Evolutionary conservation across 1,140 invertebrate genomes (phyloP).

Genomic region (Sipha flava): DNA sequence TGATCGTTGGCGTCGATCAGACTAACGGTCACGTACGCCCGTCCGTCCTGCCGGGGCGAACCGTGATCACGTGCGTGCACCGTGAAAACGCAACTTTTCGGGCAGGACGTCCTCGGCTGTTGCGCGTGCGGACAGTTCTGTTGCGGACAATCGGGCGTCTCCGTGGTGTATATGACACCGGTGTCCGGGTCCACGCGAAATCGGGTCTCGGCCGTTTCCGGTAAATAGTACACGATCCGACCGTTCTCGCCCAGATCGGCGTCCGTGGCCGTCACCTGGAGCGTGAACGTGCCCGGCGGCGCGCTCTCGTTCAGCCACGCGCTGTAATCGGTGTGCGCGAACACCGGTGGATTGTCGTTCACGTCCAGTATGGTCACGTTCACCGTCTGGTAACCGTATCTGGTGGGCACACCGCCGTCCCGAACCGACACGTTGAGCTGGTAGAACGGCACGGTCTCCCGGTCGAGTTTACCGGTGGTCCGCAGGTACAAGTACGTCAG

Average conservation of each 20-base stretch:
- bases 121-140: conserved; percentile 47
- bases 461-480: conserved; percentile 78
- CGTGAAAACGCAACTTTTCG: conserved; percentile 87
- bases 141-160: conserved; percentile 67
- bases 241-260: conserved; percentile 85
- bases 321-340: conserved; percentile 85
- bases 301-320: conserved; percentile 87
- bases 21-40: conserved; percentile 91
- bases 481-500: conserved; percentile 82
- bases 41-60: conserved; percentile 75
- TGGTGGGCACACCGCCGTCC: conserved; percentile 72
- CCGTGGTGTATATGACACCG: conserved; percentile 72
- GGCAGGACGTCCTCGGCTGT: conserved; percentile 49
- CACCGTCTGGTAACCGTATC: conserved; percentile 76
- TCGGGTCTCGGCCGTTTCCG: conserved; percentile 69
- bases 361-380: conserved; percentile 85
- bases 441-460: conserved; percentile 75
- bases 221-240: conserved; percentile 80
- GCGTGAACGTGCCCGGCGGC: conserved; percentile 70
- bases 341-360: conserved; percentile 90
- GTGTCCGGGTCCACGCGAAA: conserved; percentile 83
- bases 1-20: conserved; percentile 82
- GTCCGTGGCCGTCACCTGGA: conserved; percentile 85
- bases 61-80: conserved; percentile 90
- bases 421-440: conserved; percentile 79